Evolutionary conservation across 2,888 invertebrate genomes (phyloP).

Genomic region (Euplexia lucipara): DNA sequence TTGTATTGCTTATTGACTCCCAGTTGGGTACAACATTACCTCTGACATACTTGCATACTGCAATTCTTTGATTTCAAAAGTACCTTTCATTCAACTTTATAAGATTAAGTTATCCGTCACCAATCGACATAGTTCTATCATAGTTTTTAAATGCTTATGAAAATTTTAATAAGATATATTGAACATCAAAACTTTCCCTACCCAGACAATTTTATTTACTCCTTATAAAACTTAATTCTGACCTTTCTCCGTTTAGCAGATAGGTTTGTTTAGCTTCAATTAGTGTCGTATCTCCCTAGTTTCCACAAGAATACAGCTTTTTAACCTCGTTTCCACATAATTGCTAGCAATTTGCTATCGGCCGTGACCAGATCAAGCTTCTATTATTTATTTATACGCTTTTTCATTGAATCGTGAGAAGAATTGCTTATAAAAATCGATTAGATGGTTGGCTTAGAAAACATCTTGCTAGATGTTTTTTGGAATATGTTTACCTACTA

Average conservation of each 20-base stretch:
- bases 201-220: background rate
- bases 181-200: background rate
- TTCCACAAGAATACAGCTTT: slow-evolving; percentile 26
- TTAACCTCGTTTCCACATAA: slow-evolving; percentile 40
- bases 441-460: background rate
- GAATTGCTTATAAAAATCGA: slow-evolving; percentile 5
- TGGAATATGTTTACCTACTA: background rate
- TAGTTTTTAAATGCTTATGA: too few species aligned
- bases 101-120: background rate
- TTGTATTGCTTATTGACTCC: too few species aligned
- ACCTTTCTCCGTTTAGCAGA: background rate
- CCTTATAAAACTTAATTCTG: background rate
- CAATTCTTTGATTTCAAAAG: background rate
- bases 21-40: background rate
- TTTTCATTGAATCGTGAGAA: slow-evolving; percentile 21
- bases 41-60: background rate
- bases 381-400: slow-evolving; percentile 38
- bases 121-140: background rate
- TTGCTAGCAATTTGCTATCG: slow-evolving; percentile 44
- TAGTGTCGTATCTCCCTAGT: slow-evolving; percentile 28
- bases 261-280: slow-evolving; percentile 25
- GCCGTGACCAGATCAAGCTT: slow-evolving; percentile 42
- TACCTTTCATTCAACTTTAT: background rate
- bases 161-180: background rate
- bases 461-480: background rate